These are phyloP conservation scores for Engystomops pustulosus DNA, from an alignment of 2,113 vertebrate species.

Conservation along the genomic window DNA sequence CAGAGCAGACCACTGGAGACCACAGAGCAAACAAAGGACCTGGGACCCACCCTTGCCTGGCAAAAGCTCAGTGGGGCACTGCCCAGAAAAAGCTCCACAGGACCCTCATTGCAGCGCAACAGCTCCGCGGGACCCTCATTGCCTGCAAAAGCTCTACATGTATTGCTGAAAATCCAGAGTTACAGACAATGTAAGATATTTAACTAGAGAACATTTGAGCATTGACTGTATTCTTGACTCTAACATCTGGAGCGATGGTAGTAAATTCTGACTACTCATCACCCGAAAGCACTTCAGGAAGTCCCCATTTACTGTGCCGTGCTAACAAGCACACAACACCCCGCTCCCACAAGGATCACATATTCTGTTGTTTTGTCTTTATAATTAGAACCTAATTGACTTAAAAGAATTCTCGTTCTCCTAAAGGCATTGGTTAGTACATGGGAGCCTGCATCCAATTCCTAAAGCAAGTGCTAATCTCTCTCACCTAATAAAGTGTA, in stretches of 20 bases:
- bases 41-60: too few relatives aligned
- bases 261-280: neutral
- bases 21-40: too few relatives aligned
- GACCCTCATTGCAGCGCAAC: too few relatives aligned
- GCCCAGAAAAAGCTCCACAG: too few relatives aligned
- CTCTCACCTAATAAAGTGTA: constrained; percentile 50
- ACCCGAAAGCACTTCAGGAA: too few relatives aligned
- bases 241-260: neutral
- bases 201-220: neutral
- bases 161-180: too few relatives aligned
- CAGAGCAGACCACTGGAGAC: too few relatives aligned
- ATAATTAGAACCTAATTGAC: neutral
- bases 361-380: neutral
- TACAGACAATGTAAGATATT: too few relatives aligned
- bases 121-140: too few relatives aligned
- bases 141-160: too few relatives aligned
- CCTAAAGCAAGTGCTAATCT: constrained; percentile 24
- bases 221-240: too few relatives aligned
- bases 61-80: too few relatives aligned
- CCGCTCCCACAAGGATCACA: neutral
- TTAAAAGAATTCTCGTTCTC: neutral
- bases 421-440: neutral
- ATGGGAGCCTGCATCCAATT: neutral
- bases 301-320: neutral
- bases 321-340: neutral